Conservation (phyloP, 1,140 invertebrate genomes). For the Platyscapa corneri region DNA sequence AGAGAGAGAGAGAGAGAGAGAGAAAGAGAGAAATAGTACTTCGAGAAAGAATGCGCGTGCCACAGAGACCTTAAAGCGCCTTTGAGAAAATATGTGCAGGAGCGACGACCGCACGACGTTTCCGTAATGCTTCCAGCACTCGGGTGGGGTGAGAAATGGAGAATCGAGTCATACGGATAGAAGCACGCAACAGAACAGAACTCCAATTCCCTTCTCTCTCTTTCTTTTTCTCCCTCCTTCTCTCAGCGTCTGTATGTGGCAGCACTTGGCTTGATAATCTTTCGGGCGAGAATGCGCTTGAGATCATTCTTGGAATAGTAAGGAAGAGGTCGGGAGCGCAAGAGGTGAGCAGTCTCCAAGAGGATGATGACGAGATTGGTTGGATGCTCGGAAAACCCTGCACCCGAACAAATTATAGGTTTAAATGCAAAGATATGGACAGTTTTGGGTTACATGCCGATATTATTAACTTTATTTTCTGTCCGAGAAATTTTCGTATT, state of each 20-base stretch:
- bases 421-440: background rate
- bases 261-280: background rate
- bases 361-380: background rate
- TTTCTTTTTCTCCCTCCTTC: background rate
- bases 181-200: background rate
- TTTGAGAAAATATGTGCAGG: background rate
- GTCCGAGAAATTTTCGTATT: background rate
- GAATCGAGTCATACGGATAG: background rate
- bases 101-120: background rate
- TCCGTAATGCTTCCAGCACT: background rate
- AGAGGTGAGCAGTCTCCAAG: background rate
- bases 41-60: slow-evolving; percentile 5
- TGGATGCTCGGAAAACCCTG: background rate
- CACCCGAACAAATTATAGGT: background rate
- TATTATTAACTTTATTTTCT: background rate
- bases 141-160: background rate
- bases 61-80: background rate
- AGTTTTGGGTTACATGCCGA: background rate
- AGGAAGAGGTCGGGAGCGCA: background rate
- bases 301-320: slow-evolving; percentile 1
- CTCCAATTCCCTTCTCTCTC: background rate
- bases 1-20: background rate
- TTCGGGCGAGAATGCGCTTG: slow-evolving; percentile 14
- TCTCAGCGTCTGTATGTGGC: background rate
- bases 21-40: background rate